A percentile compares a stretch with the other conserved stretches of the same genome.
Evolutionary conservation across 92 coral and sea anemone genomes (phyloP).

Genomic region (Phenganax stokvisi): DNA sequence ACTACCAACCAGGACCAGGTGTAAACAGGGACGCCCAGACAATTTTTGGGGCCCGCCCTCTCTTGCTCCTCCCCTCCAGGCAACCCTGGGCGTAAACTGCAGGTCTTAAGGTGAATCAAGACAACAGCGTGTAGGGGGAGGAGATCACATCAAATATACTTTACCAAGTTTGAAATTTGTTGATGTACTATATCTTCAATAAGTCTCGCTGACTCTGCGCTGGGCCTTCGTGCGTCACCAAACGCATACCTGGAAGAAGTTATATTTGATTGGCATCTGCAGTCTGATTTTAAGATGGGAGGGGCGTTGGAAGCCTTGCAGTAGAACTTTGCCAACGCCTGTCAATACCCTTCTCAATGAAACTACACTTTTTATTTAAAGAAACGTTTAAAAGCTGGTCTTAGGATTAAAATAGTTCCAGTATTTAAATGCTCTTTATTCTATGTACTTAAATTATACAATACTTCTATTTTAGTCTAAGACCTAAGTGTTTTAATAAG

Average conservation of each 20-base stretch:
- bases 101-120: too few species aligned
- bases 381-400: background rate
- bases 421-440: background rate
- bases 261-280: too few species aligned
- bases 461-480: background rate
- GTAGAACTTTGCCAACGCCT: too few species aligned
- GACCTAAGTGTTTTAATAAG: background rate
- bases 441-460: background rate
- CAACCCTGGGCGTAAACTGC: too few species aligned
- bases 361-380: too few species aligned
- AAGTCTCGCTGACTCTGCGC: constrained; percentile 73
- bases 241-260: constrained; percentile 75
- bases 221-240: constrained; percentile 89
- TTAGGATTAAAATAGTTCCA: background rate
- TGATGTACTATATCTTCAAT: constrained; percentile 94
- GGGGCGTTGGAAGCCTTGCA: too few species aligned
- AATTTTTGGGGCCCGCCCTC: too few species aligned
- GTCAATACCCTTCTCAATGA: too few species aligned
- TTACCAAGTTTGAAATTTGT: constrained; percentile 86
- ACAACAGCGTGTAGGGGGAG: background rate
- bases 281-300: too few species aligned
- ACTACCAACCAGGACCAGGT: too few species aligned
- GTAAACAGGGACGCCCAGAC: too few species aligned
- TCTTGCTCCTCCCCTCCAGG: too few species aligned
- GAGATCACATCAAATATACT: background rate